A percentile compares a stretch with the other conserved stretches of the same genome.
Conservation (phyloP, 2,888 invertebrate genomes). For the Heliconius cydno region DNA sequence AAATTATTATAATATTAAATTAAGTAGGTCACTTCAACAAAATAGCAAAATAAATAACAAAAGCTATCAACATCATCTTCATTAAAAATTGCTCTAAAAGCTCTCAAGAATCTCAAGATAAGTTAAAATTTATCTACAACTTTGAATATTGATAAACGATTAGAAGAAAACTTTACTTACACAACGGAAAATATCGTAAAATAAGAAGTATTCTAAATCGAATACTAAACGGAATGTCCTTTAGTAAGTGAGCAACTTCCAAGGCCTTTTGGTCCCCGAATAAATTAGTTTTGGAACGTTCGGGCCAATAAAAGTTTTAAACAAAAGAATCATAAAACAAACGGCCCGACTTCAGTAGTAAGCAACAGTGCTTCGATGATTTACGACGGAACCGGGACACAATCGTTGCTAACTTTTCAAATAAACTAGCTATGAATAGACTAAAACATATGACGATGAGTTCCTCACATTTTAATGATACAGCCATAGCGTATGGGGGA, state of each 20-base stretch:
- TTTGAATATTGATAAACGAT: conserved; percentile 49
- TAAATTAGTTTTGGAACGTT: conserved; percentile 81
- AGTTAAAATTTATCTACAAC: conserved; percentile 35
- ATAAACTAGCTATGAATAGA: conserved; percentile 76
- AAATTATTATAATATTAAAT: not conserved
- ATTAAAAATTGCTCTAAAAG: conserved; percentile 20
- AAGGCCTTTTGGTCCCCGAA: conserved; percentile 76
- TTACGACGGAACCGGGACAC: conserved; percentile 75
- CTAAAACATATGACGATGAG: conserved; percentile 60
- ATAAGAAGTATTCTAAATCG: conserved; percentile 59
- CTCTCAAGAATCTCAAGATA: conserved; percentile 13
- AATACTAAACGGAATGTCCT: conserved; percentile 52
- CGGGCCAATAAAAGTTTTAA: conserved; percentile 82
- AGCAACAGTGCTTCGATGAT: conserved; percentile 78
- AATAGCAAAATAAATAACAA: not conserved
- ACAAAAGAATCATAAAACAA: conserved; percentile 83
- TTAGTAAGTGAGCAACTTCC: conserved; percentile 66
- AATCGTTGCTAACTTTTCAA: conserved; percentile 76
- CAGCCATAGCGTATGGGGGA: conserved; percentile 35
- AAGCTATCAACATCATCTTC: conserved; percentile 4
- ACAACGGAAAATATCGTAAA: conserved; percentile 67
- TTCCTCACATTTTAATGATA: conserved; percentile 42
- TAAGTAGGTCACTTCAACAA: not conserved
- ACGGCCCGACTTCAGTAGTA: conserved; percentile 74
- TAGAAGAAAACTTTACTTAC: conserved; percentile 52